These are phyloP conservation scores for Temnopleurus reevesii DNA, from an alignment of 53 echinoderm and acorn worm genomes.

Conservation along the genomic window DNA sequence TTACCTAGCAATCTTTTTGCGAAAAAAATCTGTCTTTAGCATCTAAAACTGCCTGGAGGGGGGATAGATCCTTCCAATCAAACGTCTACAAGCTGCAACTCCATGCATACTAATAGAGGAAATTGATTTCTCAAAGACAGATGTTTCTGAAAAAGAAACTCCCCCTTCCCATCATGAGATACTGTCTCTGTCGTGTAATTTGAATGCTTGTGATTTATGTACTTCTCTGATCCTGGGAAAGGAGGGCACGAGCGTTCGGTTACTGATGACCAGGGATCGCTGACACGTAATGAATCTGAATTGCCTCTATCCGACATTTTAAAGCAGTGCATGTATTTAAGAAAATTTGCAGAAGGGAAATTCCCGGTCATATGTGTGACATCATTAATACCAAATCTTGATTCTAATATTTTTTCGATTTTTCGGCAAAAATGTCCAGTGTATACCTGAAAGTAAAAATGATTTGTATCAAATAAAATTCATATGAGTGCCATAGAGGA, in stretches of 20 bases:
- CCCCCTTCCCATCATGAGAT: not conserved
- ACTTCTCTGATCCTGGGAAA: not conserved
- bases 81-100: not conserved
- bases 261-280: not conserved
- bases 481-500: too few relatives aligned
- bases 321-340: too few relatives aligned
- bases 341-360: too few relatives aligned
- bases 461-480: too few relatives aligned
- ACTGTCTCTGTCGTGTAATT: too few relatives aligned
- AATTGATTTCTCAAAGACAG: slow-evolving; percentile 15
- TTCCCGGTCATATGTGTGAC: too few relatives aligned
- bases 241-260: slow-evolving; percentile 12
- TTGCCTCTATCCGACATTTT: not conserved
- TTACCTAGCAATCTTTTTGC: not conserved
- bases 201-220: not conserved
- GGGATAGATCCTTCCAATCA: not conserved
- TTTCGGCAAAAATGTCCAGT: too few relatives aligned
- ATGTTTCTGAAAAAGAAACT: slow-evolving; percentile 7
- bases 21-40: not conserved
- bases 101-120: slow-evolving; percentile 27
- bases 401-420: too few relatives aligned
- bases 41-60: not conserved
- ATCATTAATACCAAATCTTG: too few relatives aligned
- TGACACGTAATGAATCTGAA: not conserved
- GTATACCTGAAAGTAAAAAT: too few relatives aligned